phyloP scores from a whole-genome alignment of 2,888 invertebrate species.

The Ceratothoa steindachneri region DNA sequence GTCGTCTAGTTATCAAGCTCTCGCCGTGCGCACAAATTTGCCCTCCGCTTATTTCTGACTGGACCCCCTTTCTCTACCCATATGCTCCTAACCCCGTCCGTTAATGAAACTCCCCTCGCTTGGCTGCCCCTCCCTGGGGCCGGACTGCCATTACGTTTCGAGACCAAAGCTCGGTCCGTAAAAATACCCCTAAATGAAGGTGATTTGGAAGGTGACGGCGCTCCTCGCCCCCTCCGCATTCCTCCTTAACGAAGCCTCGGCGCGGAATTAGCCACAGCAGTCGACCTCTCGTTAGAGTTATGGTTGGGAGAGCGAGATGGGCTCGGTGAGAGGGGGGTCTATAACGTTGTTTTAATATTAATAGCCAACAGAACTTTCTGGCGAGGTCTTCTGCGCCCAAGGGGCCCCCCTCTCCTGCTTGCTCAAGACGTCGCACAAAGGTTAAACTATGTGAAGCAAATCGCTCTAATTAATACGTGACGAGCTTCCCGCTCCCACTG shows the following conservation, averaged over 20 bases:
- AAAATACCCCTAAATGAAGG: not conserved
- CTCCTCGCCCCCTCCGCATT: not conserved
- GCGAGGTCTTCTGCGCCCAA: not conserved
- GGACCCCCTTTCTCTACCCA: no score
- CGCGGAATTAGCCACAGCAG: not conserved
- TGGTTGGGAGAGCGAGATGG: not conserved
- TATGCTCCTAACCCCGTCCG: no score
- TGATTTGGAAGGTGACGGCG: no score
- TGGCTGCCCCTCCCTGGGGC: not conserved
- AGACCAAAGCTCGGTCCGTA: not conserved
- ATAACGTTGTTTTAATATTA: slow-evolving; percentile 2
- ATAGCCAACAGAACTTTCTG: not conserved
- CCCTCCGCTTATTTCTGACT: no score
- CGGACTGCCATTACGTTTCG: not conserved
- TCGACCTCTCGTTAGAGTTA: slow-evolving; percentile 12
- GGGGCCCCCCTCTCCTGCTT: not conserved
- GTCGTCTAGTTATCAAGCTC: no score
- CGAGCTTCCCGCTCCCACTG: not conserved
- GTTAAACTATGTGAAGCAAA: no score
- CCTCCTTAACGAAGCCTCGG: not conserved
- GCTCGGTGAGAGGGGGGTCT: not conserved
- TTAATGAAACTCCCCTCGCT: not conserved
- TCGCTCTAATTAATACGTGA: not conserved
- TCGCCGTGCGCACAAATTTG: no score
- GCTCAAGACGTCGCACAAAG: no score